Percentiles rank a stretch among this genome's conserved stretches.
These are phyloP conservation scores for Monopis laevigella DNA, from an alignment of 2,888 invertebrate genomes.

Conservation along the genomic window DNA sequence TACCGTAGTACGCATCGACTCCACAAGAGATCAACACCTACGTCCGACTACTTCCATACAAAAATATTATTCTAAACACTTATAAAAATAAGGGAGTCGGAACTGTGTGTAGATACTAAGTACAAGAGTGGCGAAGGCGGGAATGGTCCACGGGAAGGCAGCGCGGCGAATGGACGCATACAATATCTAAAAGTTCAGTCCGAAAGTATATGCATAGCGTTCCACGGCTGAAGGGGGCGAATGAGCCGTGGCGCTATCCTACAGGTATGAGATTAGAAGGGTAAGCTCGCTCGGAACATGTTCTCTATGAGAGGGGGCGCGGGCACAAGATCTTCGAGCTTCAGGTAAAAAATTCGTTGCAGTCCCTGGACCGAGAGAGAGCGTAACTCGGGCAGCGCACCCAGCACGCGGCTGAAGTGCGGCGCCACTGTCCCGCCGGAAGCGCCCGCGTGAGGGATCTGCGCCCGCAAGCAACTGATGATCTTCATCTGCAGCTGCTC, in stretches of 20 bases:
- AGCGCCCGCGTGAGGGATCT: constrained; percentile 91
- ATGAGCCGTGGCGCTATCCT: neutral
- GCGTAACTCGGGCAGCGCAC: constrained; percentile 91
- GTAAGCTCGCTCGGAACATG: constrained; percentile 94
- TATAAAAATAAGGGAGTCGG: constrained; percentile 62
- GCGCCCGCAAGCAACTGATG: constrained; percentile 93
- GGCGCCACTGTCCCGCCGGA: constrained; percentile 89
- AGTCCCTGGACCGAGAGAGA: constrained; percentile 93
- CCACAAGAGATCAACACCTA: constrained; percentile 57
- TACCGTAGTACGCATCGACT: constrained; percentile 44
- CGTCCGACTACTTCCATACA: constrained; percentile 50
- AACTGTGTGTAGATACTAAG: constrained; percentile 42
- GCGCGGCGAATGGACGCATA: constrained; percentile 18
- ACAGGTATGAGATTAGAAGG: constrained; percentile 71
- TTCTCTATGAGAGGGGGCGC: constrained; percentile 94
- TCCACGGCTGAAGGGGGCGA: neutral
- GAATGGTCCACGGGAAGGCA: constrained; percentile 44
- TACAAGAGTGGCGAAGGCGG: constrained; percentile 54
- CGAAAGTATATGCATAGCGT: constrained; percentile 1
- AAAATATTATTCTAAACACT: constrained; percentile 57
- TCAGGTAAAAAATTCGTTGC: constrained; percentile 93
- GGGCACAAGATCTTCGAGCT: constrained; percentile 90
- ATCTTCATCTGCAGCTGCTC: constrained; percentile 97
- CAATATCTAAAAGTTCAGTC: constrained; percentile 9
- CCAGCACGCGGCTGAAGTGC: constrained; percentile 92